A percentile compares a stretch with the other conserved stretches of the same genome.
phyloP scores from a whole-genome alignment of 2,888 invertebrate genomes.

The Pristionchus mayeri region DNA sequence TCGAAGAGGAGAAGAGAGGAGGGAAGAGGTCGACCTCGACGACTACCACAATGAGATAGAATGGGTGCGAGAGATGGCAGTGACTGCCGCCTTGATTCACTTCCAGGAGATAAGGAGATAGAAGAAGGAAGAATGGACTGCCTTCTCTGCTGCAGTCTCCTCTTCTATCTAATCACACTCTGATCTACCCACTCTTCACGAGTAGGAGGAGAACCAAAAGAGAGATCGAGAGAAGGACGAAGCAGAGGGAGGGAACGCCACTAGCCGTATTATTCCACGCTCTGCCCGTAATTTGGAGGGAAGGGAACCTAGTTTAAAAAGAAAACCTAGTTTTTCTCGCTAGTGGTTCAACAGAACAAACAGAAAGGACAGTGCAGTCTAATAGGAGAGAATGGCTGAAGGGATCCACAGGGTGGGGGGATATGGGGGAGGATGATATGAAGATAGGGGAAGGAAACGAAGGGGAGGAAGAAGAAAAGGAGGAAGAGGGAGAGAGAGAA shows the following conservation, averaged over 20 bases:
- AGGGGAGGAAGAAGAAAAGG: too few species aligned
- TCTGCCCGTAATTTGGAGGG: background rate
- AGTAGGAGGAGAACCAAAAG: too few species aligned
- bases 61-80: background rate
- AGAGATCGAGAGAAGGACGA: background rate
- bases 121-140: background rate
- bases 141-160: background rate
- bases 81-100: background rate
- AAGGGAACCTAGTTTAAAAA: too few species aligned
- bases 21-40: too few species aligned
- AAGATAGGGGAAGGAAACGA: too few species aligned
- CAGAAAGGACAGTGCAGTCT: conserved; percentile 5
- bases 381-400: background rate
- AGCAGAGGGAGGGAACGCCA: background rate
- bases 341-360: background rate
- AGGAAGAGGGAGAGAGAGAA: too few species aligned
- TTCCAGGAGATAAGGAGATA: background rate
- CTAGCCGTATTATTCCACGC: background rate
- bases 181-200: too few species aligned
- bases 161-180: background rate
- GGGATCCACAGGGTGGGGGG: too few species aligned
- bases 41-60: background rate
- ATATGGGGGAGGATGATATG: too few species aligned
- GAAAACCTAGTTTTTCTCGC: background rate
- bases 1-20: too few species aligned